A percentile compares a stretch with the other conserved stretches of the same genome.
phyloP scores from a whole-genome alignment of 2,113 vertebrate species.

The Mystacornis crossleyi region DNA sequence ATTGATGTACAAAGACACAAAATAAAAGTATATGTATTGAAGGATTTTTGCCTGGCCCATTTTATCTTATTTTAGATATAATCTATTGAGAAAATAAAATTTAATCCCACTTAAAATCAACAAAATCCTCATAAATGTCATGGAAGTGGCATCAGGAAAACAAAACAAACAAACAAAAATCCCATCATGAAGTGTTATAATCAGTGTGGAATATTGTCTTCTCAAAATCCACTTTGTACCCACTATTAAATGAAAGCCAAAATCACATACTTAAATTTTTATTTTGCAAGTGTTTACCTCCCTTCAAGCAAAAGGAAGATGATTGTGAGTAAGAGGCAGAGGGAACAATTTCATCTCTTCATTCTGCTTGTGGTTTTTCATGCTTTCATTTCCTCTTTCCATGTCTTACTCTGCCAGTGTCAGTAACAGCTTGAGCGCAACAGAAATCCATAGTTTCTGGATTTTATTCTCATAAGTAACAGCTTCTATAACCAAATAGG shows the following conservation, averaged over 20 bases:
- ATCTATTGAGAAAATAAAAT: not conserved
- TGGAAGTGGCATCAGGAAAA: not conserved
- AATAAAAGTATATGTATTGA: not conserved
- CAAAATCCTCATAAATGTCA: not conserved
- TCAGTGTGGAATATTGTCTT: not conserved
- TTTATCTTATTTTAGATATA: not conserved
- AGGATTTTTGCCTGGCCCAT: not conserved
- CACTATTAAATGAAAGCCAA: not conserved
- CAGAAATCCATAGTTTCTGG: not conserved
- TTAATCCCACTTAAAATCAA: not conserved
- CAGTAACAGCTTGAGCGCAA: not conserved
- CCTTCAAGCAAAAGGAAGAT: not conserved
- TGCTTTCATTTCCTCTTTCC: not conserved
- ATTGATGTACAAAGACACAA: not conserved
- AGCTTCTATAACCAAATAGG: not conserved
- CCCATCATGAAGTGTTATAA: not conserved
- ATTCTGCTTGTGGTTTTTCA: not conserved
- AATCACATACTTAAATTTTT: not conserved
- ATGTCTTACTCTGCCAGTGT: not conserved
- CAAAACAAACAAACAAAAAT: not conserved
- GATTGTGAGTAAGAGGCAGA: not conserved
- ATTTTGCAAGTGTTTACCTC: not conserved
- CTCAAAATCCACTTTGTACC: not conserved
- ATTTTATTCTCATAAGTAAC: not conserved
- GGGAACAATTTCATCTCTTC: not conserved